phyloP scores from a whole-genome alignment of 1,140 invertebrate species.

The Drosophila sturtevanti region DNA sequence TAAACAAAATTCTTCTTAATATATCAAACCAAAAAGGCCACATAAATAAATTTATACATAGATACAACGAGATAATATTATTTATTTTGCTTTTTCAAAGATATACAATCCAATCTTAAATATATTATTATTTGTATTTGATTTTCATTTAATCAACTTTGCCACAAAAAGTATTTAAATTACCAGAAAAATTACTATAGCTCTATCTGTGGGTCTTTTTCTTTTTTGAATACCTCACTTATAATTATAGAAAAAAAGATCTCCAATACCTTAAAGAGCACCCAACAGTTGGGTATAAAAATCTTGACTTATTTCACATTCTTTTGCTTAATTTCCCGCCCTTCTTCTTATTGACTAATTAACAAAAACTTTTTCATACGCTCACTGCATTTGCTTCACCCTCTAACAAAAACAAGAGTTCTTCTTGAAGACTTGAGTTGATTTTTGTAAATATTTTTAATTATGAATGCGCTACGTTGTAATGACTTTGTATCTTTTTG shows the following conservation, averaged over 20 bases:
- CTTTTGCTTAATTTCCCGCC: not conserved
- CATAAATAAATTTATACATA: no score
- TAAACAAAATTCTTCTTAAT: no score
- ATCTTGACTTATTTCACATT: not conserved
- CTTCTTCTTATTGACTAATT: constrained; percentile 40
- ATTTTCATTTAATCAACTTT: no score
- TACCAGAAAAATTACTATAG: no score
- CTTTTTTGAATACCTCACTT: no score
- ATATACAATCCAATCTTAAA: no score
- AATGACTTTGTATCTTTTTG: constrained; percentile 74
- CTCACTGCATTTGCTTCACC: constrained; percentile 36
- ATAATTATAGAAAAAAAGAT: not conserved
- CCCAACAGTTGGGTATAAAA: not conserved
- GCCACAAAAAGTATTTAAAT: no score
- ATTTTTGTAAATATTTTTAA: constrained; percentile 70
- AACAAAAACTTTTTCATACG: constrained; percentile 46
- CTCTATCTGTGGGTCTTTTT: no score
- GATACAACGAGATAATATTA: no score
- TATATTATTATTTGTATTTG: no score
- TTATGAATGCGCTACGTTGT: constrained; percentile 65
- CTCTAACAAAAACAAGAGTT: not conserved
- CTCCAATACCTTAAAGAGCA: not conserved
- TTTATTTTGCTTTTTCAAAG: no score
- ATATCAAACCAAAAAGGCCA: no score
- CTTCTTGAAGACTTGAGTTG: constrained; percentile 11